Evolutionary conservation across 2,113 vertebrate species (phyloP), one percentile per base, ranked within the genome.

Genomic region (Taurulus bubalis): DNA sequence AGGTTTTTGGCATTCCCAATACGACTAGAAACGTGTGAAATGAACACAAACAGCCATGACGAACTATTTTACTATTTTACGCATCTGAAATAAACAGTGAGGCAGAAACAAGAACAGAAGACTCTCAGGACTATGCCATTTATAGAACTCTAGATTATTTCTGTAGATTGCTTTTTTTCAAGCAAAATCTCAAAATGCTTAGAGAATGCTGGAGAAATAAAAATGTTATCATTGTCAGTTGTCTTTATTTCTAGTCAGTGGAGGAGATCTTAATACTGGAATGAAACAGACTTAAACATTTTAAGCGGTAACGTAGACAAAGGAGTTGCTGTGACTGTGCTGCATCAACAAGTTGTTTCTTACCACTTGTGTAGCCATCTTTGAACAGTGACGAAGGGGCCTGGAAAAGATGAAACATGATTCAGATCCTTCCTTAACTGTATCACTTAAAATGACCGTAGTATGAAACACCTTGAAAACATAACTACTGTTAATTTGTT

Each of bases 361-460:
- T 94, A 99, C 98, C 98, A 81, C 96, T 99, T 36, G 96, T 95
- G 90, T 96, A 95, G 79, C 94, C 95, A 77, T 98, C 98, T 95
- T 92, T 97, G 84, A 95, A 90, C 79, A 95, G 95, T 49, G 93
- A 92, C 0, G 91, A 3, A 9, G 89, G 90, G n/a, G 75, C 93
- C 97, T 98, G 22, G 28, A 85, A 62, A 75, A 49, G 11, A 85
- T 14, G 26, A 45, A 90, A 87, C 51, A 49, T 9, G 8, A 51
- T 65, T 32, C 12, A 74, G 55, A 62, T 65, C 3, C 32, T 20
- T 42, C 6, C 36, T 32, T 63, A 53, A 60, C 6, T 32, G 3
- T 1, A 11, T 72, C 5, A 47, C 65, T 49, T 4, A 40, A 62
- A 59, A 49, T 30, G 3, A 24, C 10, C 1, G 12, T 7, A 14